These are phyloP conservation scores for Scaptomyza caliginosa DNA, from an alignment of 2,888 invertebrate genomes.

Conservation along the genomic window DNA sequence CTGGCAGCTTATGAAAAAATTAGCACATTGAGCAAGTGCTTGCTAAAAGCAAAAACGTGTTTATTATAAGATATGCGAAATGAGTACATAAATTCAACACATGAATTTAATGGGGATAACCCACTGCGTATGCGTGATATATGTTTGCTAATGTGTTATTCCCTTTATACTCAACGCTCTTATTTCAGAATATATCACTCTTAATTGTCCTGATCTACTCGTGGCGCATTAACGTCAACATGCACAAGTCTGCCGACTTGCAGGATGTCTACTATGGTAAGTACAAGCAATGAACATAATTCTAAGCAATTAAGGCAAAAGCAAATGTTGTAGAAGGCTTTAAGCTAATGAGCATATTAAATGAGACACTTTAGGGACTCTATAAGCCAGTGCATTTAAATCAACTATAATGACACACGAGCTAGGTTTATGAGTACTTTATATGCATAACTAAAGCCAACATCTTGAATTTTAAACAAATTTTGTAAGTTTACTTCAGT, in stretches of 20 bases:
- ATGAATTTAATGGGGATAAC: constrained; percentile 14
- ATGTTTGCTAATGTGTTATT: constrained; percentile 15
- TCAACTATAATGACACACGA: background rate
- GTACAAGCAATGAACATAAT: constrained; percentile 54
- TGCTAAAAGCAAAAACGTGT: constrained; percentile 32
- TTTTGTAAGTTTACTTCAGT: background rate
- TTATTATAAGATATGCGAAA: background rate
- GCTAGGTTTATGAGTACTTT: background rate
- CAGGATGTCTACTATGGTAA: constrained; percentile 92
- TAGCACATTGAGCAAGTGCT: constrained; percentile 10
- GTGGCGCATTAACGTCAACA: constrained; percentile 90
- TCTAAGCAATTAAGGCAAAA: constrained; percentile 46
- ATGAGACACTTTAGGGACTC: constrained; percentile 40
- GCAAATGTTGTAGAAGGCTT: constrained; percentile 18
- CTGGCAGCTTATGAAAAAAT: constrained; percentile 1
- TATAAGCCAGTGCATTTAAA: constrained; percentile 10
- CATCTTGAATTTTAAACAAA: background rate
- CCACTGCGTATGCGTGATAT: constrained; percentile 52
- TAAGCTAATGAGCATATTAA: constrained; percentile 41
- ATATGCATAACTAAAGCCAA: background rate
- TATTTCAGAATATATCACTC: constrained; percentile 90
- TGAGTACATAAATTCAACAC: constrained; percentile 1
- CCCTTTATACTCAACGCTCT: constrained; percentile 2
- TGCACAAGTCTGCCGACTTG: constrained; percentile 88
- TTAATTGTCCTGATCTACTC: constrained; percentile 90